Base-by-base conservation (phyloP, 1,140 invertebrate species). In the Lordiphosa collinella region DNA sequence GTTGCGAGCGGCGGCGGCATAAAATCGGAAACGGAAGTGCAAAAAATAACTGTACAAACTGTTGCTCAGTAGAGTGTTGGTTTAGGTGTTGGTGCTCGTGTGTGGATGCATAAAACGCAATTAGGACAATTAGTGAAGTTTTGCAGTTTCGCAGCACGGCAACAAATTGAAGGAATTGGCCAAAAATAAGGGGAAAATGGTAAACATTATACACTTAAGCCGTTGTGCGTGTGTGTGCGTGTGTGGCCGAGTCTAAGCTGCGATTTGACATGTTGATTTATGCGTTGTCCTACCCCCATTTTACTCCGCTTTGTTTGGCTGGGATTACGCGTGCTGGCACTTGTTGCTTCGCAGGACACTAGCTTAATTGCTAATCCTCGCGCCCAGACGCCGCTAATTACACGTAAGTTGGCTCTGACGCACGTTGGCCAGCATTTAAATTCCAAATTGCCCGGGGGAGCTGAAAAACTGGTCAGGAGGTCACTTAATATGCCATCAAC, bases 231-330 rank as follows among this genome's bases (percentile, higher is more conserved):
- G 22, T 50, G 40, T n/a, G 25, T 36, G n/a, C 40, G 41, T 11
- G 32, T 46, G 29, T 18, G 31, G n/a, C 13, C 43, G 25, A 41
- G 22, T 43, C 52, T 85, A 78, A 84, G 78, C 79, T 79, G 56
- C 68, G 78, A 78, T 84, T 84, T 84, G 78, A 85, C 79, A 85
- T 84, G 78, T 84, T 82, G 78, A 82, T 82, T 84, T 82, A 82
- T 82, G 76, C 63, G 76, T 60, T 80, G 50, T 68, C 41, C 50
- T 60, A 36, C 16, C 32, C 49, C 11, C n/a, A 4, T 9, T 38
- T 22, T 13, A 2, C 10, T 22, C 16, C 11, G 11, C 13, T 22
- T 14, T 38, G 31, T 25, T 29, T 29, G 34, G 49, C 50, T 51
- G 63, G 73, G 78, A 73, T 85, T 85, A 78, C 44, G 43, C 43